Evolutionary conservation across 2,797 vertebrate species (phyloP).

Genomic region (Clarias laeviceps): DNA sequence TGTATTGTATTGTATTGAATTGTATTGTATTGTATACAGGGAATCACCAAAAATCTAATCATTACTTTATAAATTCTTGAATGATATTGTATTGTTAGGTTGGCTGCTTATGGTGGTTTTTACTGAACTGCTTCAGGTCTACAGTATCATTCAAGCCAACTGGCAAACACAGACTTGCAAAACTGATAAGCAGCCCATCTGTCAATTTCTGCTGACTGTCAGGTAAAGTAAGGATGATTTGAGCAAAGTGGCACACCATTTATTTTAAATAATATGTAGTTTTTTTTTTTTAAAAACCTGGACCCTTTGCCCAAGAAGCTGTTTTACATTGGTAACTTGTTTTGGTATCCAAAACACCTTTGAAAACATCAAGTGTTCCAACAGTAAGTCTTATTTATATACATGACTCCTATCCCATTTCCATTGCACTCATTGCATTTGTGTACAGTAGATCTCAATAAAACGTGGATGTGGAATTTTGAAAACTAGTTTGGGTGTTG

Average conservation of each 20-base stretch:
- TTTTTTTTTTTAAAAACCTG: too few species aligned
- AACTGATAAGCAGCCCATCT: background rate
- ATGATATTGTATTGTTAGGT: background rate
- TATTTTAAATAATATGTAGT: too few species aligned
- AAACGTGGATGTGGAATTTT: background rate
- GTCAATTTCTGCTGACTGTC: background rate
- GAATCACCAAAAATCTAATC: background rate
- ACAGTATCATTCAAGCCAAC: background rate
- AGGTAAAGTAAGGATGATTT: background rate
- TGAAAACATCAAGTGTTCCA: background rate
- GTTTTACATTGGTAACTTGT: background rate
- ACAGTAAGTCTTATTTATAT: background rate
- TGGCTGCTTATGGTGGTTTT: background rate
- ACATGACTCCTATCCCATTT: background rate
- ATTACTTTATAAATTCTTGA: background rate
- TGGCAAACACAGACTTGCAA: too few species aligned
- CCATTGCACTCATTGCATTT: background rate
- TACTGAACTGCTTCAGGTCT: background rate
- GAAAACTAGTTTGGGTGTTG: background rate
- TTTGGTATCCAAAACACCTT: background rate
- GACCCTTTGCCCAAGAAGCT: too few species aligned
- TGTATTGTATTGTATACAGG: background rate
- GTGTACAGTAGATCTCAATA: background rate
- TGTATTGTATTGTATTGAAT: background rate
- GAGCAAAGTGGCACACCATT: background rate